Evolutionary conservation across 2,113 vertebrate genomes (phyloP), one percentile per base, ranked within the genome.

Genomic region (Elgaria multicarinata): DNA sequence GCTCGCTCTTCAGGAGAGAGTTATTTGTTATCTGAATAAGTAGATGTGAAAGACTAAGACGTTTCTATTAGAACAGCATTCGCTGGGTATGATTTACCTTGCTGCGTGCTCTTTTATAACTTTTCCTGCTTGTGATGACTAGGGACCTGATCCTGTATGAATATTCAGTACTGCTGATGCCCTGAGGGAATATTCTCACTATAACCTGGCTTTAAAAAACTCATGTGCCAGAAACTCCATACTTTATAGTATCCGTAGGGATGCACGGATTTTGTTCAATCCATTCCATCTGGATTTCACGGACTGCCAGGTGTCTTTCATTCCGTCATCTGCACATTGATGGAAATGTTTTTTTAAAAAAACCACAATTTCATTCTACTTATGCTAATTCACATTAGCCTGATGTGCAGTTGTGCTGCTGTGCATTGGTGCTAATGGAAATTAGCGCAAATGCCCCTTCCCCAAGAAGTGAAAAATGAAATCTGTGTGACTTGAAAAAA

Each of bases 11-110:
- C 90, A 31, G 62, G 72, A 62, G 31, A 18, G 74, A 71, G 86
- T 55, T 77, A 78, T 84, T 91, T 84, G 80, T 91, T 91, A 91
- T 91, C 86, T 71, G 90, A 91, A 71, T 91, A 84, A 91, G 90
- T 42, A 84, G 74, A 84, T 78, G 80, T 84, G 86, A 87, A 72
- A 64, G 69, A 71, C 58, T 83, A 69, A 87, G 85, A 77, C 62
- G 44, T 87, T 90, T 87, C 90, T 78, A 84, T 87, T 84, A 84
- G 90, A 84, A 79, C 66, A 69, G 36, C 74, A 84, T 78, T 62
- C 26, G 20, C 24, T 62, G 74, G 24, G 6, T 78, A 26, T 79
- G 86, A 87, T 83, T 91, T 71, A 78, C 90, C 64, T 36, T 22
- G 9, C 31, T 84, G 42, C 1, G 2, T 72, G 22, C 2, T 46